These are phyloP conservation scores for Pholis gunnellus DNA, from an alignment of 2,113 vertebrate species.

Conservation along the genomic window DNA sequence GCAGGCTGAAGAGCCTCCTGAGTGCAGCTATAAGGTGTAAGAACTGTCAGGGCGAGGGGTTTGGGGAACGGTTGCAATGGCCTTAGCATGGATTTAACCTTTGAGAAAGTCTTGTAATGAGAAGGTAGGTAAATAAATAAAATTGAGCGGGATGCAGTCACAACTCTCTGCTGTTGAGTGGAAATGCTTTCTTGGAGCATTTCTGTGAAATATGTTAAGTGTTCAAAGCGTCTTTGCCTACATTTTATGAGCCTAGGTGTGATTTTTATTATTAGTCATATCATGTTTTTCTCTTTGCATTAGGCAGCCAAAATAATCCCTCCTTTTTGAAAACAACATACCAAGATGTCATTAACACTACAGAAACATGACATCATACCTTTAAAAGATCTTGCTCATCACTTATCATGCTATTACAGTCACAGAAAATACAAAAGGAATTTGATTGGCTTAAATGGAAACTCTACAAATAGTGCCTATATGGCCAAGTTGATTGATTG, in stretches of 20 bases:
- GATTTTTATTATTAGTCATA: not conserved
- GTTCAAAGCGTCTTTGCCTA: not conserved
- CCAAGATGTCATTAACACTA: not conserved
- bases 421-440: not conserved
- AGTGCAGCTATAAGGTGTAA: conserved; percentile 1
- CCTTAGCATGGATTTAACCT: not conserved
- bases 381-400: not conserved
- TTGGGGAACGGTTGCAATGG: not conserved
- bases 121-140: not conserved
- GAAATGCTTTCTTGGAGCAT: not conserved
- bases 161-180: not conserved
- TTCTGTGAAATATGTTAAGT: conserved; percentile 6
- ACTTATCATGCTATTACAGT: not conserved
- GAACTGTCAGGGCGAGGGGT: conserved; percentile 23
- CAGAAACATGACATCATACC: not conserved
- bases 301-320: not conserved
- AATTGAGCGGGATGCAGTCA: not conserved
- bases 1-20: conserved; percentile 40
- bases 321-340: not conserved
- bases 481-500: not conserved
- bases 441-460: not conserved
- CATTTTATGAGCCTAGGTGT: not conserved
- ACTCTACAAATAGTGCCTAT: not conserved
- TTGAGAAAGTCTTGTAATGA: not conserved
- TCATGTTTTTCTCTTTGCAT: not conserved